Conservation (phyloP, 2,113 vertebrate genomes). For the Cyprinus carpio region DNA sequence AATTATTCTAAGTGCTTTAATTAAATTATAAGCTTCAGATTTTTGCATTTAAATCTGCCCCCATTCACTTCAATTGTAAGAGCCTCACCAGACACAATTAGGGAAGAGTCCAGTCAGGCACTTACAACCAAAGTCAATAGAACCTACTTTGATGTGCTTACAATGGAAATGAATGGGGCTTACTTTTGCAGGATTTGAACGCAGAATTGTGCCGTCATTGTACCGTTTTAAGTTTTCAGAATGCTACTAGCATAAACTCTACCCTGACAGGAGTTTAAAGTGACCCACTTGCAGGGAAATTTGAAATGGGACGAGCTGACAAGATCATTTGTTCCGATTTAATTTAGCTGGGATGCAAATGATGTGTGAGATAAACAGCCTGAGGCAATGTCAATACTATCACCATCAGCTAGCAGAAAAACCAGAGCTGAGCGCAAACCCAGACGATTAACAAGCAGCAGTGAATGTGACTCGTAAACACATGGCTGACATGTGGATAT, state of each 20-base stretch:
- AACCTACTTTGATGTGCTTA: neutral
- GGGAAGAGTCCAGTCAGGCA: neutral
- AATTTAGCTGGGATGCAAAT: conserved; percentile 35
- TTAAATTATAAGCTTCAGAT: neutral
- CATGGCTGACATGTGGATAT: neutral
- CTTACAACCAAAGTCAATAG: neutral
- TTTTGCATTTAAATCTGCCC: neutral
- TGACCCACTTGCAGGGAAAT: conserved; percentile 50
- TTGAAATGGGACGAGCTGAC: conserved; percentile 42
- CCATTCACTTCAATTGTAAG: neutral
- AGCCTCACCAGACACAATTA: neutral
- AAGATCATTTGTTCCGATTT: conserved; percentile 21
- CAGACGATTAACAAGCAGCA: neutral
- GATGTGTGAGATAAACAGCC: conserved; percentile 34
- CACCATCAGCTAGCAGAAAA: conserved; percentile 4
- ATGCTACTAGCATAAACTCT: conserved; percentile 24
- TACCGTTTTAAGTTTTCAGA: neutral
- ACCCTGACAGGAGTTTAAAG: conserved; percentile 42
- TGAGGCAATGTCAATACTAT: conserved; percentile 45
- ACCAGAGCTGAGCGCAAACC: too few relatives aligned
- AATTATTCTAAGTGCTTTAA: neutral
- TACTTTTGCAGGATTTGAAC: neutral
- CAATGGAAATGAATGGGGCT: neutral
- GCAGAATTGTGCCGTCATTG: neutral
- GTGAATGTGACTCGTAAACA: neutral